Conservation (phyloP, 2,797 vertebrate genomes). For the Acanthurus leucopareius region DNA sequence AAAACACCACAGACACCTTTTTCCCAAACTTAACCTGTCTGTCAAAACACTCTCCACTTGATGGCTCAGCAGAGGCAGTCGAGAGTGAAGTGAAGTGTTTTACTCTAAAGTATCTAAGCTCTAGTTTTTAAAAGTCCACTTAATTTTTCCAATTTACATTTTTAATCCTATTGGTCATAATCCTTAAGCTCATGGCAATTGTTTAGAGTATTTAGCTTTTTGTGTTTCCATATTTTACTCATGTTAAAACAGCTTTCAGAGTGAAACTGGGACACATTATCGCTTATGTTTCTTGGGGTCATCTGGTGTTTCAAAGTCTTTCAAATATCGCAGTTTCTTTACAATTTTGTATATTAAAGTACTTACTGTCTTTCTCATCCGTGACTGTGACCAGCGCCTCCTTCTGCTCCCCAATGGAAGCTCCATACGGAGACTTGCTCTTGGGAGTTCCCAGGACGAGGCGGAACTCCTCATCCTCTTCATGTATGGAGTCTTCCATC, state of each 20-base stretch:
- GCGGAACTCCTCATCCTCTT: constrained; percentile 92
- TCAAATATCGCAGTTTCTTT: no score
- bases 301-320: no score
- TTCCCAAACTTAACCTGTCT: no score
- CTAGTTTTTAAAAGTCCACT: neutral
- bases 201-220: neutral
- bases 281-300: no score
- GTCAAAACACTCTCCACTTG: neutral
- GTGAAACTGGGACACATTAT: no score
- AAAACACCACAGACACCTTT: neutral
- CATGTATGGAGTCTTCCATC: constrained; percentile 87
- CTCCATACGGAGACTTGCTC: constrained; percentile 87
- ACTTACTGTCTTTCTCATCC: constrained; percentile 90
- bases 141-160: neutral
- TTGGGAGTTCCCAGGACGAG: constrained; percentile 87
- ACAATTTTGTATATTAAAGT: neutral
- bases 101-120: neutral
- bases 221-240: neutral
- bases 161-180: neutral
- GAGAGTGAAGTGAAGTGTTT: neutral
- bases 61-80: neutral
- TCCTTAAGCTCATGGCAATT: neutral
- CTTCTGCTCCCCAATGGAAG: constrained; percentile 88
- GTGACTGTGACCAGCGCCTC: constrained; percentile 87
- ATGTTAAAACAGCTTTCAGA: no score